Conservation (phyloP, 2,113 vertebrate genomes). For the Thryonomys swinderianus region DNA sequence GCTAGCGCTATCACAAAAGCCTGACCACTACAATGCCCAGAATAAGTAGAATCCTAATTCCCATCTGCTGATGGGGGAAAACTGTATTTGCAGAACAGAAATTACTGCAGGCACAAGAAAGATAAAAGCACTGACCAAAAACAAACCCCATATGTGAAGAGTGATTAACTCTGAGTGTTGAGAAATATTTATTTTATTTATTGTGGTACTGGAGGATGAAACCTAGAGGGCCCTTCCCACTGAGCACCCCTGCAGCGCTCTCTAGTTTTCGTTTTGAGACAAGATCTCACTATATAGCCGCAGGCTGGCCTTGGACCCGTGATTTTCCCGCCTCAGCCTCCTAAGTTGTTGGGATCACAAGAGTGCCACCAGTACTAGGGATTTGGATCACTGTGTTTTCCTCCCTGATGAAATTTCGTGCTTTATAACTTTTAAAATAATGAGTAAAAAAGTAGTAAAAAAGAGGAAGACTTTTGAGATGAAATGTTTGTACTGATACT, state of each 20-base stretch:
- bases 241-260: no score
- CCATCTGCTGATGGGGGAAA: background rate
- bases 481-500: background rate
- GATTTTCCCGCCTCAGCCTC: background rate
- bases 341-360: background rate
- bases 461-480: background rate
- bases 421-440: background rate
- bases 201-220: background rate
- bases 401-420: background rate
- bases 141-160: background rate
- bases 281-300: background rate
- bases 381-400: background rate
- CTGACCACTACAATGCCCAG: background rate
- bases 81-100: background rate
- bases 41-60: background rate
- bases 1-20: background rate
- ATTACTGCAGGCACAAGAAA: background rate
- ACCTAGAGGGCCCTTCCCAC: no score
- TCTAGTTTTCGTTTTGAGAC: background rate
- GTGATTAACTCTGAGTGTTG: background rate
- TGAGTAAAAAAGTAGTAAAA: conserved; percentile 2
- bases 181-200: background rate
- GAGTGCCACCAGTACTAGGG: background rate
- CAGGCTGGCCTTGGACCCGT: background rate
- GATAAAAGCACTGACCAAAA: background rate